Evolutionary conservation across 2,113 vertebrate species (phyloP).

Genomic region (Coryphaenoides rupestris): DNA sequence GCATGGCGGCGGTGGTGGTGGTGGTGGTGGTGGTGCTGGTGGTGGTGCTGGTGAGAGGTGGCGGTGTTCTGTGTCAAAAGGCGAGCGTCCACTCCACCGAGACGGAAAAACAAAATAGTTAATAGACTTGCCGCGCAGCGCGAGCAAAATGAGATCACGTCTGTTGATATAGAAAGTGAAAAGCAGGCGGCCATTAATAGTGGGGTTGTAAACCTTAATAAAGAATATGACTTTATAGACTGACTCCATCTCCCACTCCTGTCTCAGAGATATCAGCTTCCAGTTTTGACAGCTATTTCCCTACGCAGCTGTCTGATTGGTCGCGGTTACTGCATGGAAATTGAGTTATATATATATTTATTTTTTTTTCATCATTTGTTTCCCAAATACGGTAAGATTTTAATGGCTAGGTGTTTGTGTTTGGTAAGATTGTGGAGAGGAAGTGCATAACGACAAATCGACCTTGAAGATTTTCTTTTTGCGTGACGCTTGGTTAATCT

Average conservation of each 20-base stretch:
- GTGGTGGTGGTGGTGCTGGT: neutral
- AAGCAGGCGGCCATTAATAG: conserved; percentile 22
- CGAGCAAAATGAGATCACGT: conserved; percentile 34
- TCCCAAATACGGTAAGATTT: too few species aligned
- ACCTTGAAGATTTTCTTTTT: too few species aligned
- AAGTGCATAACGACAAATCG: too few species aligned
- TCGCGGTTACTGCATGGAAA: conserved; percentile 11
- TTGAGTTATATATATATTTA: neutral
- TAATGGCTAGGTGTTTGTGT: too few species aligned
- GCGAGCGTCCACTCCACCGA: too few species aligned
- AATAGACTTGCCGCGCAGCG: too few species aligned
- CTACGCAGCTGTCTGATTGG: conserved; percentile 48
- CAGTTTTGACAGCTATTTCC: conserved; percentile 43
- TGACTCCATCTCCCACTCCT: neutral
- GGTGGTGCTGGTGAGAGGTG: neutral
- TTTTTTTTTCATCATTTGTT: neutral
- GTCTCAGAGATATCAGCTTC: conserved; percentile 55
- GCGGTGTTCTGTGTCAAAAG: neutral
- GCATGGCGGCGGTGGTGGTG: too few species aligned
- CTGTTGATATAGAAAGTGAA: conserved; percentile 36
- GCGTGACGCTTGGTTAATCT: too few species aligned
- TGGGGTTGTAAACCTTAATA: conserved; percentile 24
- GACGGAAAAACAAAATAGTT: too few species aligned
- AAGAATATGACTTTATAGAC: conserved; percentile 23
- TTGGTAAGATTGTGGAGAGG: too few species aligned